Evolutionary conservation across 2,888 invertebrate genomes (phyloP), one percentile per base, ranked within the genome.

Genomic region (Drosophila heteroneura): DNA sequence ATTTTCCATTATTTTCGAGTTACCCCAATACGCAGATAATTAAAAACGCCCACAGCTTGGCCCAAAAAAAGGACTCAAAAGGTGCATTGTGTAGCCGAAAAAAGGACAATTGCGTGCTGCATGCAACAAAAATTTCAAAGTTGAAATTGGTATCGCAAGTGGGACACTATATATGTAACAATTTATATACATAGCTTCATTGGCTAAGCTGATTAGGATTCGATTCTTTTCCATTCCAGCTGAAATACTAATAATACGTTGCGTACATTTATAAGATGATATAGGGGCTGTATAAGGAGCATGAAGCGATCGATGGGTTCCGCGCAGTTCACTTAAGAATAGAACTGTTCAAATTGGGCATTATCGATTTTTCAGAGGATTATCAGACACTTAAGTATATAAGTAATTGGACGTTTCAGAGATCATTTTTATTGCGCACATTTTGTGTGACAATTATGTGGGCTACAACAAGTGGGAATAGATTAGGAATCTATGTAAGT

Each of bases 191-290:
- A 26, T 61, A 62, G 76, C 77, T 73, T 72, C 65, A 68, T 74
- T 75, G 69, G 80, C 56, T 89, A 85, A 85, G 85, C 85, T 87
- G 88, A 85, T 89, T 85, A 84, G 44, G 28, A 37, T 28, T 30
- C 57, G 37, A 19, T n/a, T 32, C n/a, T 56, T 51, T 28, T 57
- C 56, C 41, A 32, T 54, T 69, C 37, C 89, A 85, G 72, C 76
- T 83, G 84, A 74, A 89, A 79, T 64, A 53, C 72, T 76, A 73
- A 68, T 75, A 64, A 61, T 59, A 26, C 35, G 22, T 47, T 41
- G 51, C 60, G 37, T 49, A 19, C 9, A 37, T 58, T 22, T 32
- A 57, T 41, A 52, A 16, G 39, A 49, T 64, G 35, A 26, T 57
- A 32, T 41, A 57, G 30, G 30, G 39, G 1, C 35, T 39, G 22